phyloP scores from a whole-genome alignment of 2,797 vertebrate genomes.

The Sebastes minor region DNA sequence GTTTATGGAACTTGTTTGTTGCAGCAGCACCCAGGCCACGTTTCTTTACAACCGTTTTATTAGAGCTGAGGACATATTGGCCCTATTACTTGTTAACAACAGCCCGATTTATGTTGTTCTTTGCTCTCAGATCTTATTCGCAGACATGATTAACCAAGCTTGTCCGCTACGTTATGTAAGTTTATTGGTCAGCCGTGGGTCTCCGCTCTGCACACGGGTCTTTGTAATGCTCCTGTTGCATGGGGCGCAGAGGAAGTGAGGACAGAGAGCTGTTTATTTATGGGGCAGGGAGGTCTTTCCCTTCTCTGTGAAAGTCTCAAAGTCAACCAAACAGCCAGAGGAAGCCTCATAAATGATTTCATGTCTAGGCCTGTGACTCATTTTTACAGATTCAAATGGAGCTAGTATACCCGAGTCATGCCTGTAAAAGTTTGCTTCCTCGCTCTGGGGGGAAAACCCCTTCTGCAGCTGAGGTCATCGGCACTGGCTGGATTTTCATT shows the following conservation, averaged over 20 bases:
- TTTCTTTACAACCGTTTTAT: constrained; percentile 29
- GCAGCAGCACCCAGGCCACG: too few relatives aligned
- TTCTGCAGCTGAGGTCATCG: constrained; percentile 36
- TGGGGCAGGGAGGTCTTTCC: constrained; percentile 64
- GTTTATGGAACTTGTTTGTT: constrained; percentile 22
- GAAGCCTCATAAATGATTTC: constrained; percentile 68
- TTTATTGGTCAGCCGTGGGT: constrained; percentile 26
- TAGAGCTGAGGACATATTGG: constrained; percentile 11
- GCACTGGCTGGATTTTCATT: constrained; percentile 31
- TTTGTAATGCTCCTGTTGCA: constrained; percentile 36
- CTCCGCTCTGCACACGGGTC: constrained; percentile 1
- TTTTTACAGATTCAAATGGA: constrained; percentile 41
- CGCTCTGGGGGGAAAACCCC: constrained; percentile 58
- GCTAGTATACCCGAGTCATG: constrained; percentile 11
- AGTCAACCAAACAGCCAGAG: constrained; percentile 49
- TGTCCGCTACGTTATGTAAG: constrained; percentile 36
- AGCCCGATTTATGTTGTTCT: background rate
- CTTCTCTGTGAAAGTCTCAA: constrained; percentile 32
- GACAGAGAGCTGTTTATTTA: constrained; percentile 69
- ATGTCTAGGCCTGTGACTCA: constrained; percentile 60
- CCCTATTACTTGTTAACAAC: background rate
- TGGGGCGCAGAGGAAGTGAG: constrained; percentile 61
- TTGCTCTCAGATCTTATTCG: constrained; percentile 25
- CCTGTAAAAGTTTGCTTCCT: constrained; percentile 42
- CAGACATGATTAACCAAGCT: constrained; percentile 35